These are phyloP conservation scores for Bradynema listronoti DNA, from an alignment of 1,140 invertebrate species.

Conservation along the genomic window DNA sequence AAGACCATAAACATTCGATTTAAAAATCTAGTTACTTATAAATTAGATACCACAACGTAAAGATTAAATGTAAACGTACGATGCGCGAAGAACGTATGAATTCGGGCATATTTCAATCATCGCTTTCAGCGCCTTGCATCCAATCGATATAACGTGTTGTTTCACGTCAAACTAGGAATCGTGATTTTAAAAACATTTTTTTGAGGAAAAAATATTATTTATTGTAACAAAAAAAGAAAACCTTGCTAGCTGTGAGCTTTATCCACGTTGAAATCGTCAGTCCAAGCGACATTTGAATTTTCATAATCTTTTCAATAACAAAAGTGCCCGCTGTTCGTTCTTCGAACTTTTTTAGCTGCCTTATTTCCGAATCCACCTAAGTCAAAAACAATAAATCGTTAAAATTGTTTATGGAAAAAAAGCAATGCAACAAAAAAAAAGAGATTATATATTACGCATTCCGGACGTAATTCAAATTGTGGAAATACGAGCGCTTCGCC, in stretches of 20 bases:
- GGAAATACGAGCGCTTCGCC: slow-evolving; percentile 27
- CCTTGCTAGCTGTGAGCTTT: background rate
- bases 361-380: no score
- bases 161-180: background rate
- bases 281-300: slow-evolving; percentile 1
- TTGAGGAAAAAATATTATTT: no score
- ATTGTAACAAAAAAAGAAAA: no score
- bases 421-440: background rate
- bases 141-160: background rate
- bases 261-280: slow-evolving; percentile 5
- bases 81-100: background rate
- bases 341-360: no score
- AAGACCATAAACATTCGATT: background rate
- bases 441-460: background rate
- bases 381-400: no score
- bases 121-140: background rate
- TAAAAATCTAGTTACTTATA: background rate
- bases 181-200: background rate
- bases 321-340: slow-evolving; percentile 1
- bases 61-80: background rate
- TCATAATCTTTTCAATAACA: background rate
- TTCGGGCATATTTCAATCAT: background rate
- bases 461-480: slow-evolving; percentile 1
- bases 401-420: no score
- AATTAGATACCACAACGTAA: background rate